phyloP scores from a whole-genome alignment of 2,113 vertebrate genomes.

The Psophia crepitans region DNA sequence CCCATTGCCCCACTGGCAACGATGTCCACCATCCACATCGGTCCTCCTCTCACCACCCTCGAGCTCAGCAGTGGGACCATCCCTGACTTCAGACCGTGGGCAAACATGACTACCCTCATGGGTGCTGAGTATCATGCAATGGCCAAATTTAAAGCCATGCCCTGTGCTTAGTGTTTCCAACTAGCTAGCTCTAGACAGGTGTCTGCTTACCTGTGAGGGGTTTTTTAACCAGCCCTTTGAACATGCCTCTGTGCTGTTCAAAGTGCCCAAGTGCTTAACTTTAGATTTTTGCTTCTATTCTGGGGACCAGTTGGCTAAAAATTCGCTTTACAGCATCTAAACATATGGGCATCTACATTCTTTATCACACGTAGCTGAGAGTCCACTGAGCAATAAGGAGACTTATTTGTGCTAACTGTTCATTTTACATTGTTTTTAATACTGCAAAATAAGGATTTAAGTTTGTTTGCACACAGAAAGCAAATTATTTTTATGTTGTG shows the following conservation, averaged over 20 bases:
- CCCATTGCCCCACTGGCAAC: fast-evolving
- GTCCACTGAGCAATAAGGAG: conserved; percentile 40
- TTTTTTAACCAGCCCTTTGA: background rate
- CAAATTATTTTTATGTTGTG: conserved; percentile 49
- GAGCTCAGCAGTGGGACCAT: background rate
- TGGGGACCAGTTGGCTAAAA: conserved; percentile 42
- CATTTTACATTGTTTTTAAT: conserved; percentile 59
- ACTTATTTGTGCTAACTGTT: conserved; percentile 50
- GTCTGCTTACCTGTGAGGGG: background rate
- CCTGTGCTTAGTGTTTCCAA: background rate
- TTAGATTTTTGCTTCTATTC: conserved; percentile 30
- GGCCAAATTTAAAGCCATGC: background rate
- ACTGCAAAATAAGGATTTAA: conserved; percentile 25
- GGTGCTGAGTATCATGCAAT: fast-evolving
- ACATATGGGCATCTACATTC: conserved; percentile 49
- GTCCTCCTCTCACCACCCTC: background rate
- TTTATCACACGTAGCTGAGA: conserved; percentile 27
- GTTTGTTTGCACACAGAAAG: conserved; percentile 61
- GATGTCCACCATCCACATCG: fast-evolving
- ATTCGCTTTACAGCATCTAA: conserved; percentile 33
- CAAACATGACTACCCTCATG: fast-evolving
- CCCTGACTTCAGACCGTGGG: background rate
- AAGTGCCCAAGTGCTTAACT: background rate
- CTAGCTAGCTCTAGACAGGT: background rate
- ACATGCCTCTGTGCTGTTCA: background rate